Evolutionary conservation across 1,140 invertebrate species (phyloP).

Genomic region (Drusus annulatus): DNA sequence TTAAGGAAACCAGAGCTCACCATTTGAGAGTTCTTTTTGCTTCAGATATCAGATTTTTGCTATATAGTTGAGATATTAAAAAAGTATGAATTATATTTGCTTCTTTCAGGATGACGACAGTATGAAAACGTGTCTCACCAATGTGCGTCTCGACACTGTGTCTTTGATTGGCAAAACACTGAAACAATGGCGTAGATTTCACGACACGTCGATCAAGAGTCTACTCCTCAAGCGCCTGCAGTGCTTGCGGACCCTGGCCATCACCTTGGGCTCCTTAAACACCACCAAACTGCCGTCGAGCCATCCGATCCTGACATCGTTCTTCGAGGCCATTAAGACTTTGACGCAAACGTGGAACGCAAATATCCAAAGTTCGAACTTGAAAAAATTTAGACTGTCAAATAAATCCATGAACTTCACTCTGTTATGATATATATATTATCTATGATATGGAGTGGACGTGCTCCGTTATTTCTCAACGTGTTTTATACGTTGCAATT

Average conservation of each 20-base stretch:
- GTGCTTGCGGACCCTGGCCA: constrained; percentile 64
- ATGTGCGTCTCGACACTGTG: constrained; percentile 64
- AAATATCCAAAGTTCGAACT: constrained; percentile 12
- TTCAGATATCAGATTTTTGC: no score
- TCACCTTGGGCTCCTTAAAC: constrained; percentile 64
- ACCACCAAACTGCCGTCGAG: constrained; percentile 60
- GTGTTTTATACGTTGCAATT: constrained; percentile 20
- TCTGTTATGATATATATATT: constrained; percentile 44
- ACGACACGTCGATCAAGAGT: constrained; percentile 61
- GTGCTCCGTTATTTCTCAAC: neutral
- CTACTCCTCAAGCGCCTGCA: constrained; percentile 66
- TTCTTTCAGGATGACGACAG: constrained; percentile 60
- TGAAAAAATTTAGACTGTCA: neutral
- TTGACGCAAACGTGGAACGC: constrained; percentile 45
- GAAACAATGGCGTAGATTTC: constrained; percentile 65
- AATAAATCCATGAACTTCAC: constrained; percentile 14
- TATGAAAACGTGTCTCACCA: constrained; percentile 65
- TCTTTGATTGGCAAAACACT: constrained; percentile 65
- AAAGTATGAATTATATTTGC: no score
- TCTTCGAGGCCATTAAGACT: constrained; percentile 37
- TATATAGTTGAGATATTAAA: no score
- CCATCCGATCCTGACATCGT: constrained; percentile 34
- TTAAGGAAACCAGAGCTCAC: no score
- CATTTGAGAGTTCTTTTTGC: no score
- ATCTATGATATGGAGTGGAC: constrained; percentile 24